Evolutionary conservation across 2,888 invertebrate genomes (phyloP), one percentile per base, ranked within the genome.

Genomic region (Caenorhabditis auriculariae): DNA sequence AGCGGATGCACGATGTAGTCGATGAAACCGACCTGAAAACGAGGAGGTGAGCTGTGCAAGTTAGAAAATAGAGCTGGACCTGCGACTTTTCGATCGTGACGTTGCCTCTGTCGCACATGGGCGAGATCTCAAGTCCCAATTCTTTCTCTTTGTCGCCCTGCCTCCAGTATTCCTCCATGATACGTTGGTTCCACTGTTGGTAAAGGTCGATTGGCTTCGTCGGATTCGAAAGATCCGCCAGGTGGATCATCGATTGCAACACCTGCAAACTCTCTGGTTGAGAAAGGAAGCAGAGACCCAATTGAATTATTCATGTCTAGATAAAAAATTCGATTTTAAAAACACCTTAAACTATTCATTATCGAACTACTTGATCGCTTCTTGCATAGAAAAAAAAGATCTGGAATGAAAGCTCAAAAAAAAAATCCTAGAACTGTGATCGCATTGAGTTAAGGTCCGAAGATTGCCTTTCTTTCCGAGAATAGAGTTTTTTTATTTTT

Each of bases 1-100:
- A 99, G 86, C 2, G 98, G 98, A 85, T 98, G 96, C 38, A 96
- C 96, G 82, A 98, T 98, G 85, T 95, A 98, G 86, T 98, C 96
- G 83, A 98, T 98, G 84, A 98, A 98, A 77, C 95, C 95, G 82
- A 98, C 94, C 88, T 88, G 81, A 12, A 74, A 68, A 27, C 15
- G 43, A 19, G 21, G 32, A 46, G 29, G 12, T 46, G 21, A 26
- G 21, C 4, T 21, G 5, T 27, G 4, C 5, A 4, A 17, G 27
- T 32, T 32, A 12, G 9, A 32, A 9, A 32, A n/a, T 32, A 32
- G 35, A n/a, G n/a, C 9, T 32, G 35, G 21, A 88, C 88, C 87
- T 98, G 98, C 80, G 94, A 91, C 86, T 96, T 96, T 85, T 96
- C 96, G 82, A 98, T 90, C 37, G 94, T 94, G 47, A 95, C 90